Evolutionary conservation across 1,140 invertebrate genomes (phyloP).

Genomic region (Leptinotarsa texana): DNA sequence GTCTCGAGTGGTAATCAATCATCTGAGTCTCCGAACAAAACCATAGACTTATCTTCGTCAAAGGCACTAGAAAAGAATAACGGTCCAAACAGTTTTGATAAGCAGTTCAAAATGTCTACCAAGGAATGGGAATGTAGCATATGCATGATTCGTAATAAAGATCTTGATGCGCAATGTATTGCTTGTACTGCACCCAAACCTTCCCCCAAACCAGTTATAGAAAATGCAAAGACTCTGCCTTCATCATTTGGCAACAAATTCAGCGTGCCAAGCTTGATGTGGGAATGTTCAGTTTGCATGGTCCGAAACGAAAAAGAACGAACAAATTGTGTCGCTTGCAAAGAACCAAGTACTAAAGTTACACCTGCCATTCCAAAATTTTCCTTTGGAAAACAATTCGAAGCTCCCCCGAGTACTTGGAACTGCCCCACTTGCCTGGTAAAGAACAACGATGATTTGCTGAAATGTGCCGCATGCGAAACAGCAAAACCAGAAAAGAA

Average conservation of each 20-base stretch:
- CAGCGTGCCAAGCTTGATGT: slow-evolving; percentile 49
- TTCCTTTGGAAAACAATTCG: slow-evolving; percentile 48
- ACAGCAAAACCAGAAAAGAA: slow-evolving; percentile 56
- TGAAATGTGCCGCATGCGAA: slow-evolving; percentile 69
- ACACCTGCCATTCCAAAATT: not conserved
- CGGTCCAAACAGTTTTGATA: slow-evolving; percentile 38
- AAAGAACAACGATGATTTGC: slow-evolving; percentile 61
- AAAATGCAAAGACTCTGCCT: not conserved
- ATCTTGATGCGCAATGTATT: slow-evolving; percentile 58
- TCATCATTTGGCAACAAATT: slow-evolving; percentile 47
- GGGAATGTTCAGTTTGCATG: slow-evolving; percentile 66
- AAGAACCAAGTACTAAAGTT: slow-evolving; percentile 54
- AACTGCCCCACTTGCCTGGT: slow-evolving; percentile 70
- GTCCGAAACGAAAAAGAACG: slow-evolving; percentile 63
- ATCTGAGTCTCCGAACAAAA: slow-evolving; percentile 13
- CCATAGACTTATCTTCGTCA: not conserved
- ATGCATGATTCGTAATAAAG: slow-evolving; percentile 63
- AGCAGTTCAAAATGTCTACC: slow-evolving; percentile 47
- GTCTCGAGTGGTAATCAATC: too few relatives aligned
- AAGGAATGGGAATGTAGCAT: slow-evolving; percentile 61
- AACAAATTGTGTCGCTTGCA: slow-evolving; percentile 67
- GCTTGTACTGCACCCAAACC: slow-evolving; percentile 56
- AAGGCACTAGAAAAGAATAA: slow-evolving; percentile 44
- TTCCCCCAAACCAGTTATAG: slow-evolving; percentile 27
- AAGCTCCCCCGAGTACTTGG: slow-evolving; percentile 59